Evolutionary conservation across 2,797 vertebrate genomes (phyloP).

Genomic region (Carcharodon carcharias): DNA sequence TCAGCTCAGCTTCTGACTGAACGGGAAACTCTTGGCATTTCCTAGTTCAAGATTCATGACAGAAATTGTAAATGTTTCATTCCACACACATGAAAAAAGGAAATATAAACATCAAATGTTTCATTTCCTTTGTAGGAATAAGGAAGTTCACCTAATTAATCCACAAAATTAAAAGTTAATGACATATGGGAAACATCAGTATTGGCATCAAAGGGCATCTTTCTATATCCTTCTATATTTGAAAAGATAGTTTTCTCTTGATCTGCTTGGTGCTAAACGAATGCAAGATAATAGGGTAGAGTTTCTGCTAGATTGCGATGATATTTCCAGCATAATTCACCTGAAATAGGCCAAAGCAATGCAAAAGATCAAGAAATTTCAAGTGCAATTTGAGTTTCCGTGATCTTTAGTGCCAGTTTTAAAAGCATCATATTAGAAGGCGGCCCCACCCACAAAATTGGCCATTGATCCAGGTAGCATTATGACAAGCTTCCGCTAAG

Average conservation of each 20-base stretch:
- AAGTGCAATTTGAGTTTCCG: not conserved
- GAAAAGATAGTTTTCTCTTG: not conserved
- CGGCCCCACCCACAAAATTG: too few relatives aligned
- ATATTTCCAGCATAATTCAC: not conserved
- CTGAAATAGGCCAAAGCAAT: not conserved
- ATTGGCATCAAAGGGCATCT: not conserved
- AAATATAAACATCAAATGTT: constrained; percentile 33
- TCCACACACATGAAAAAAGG: constrained; percentile 32
- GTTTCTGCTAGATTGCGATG: not conserved
- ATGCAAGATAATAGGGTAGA: not conserved
- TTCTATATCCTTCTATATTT: not conserved
- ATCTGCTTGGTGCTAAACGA: not conserved
- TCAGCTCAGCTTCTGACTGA: constrained; percentile 23
- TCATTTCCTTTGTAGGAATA: constrained; percentile 31
- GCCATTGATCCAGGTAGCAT: not conserved
- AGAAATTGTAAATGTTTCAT: constrained; percentile 25
- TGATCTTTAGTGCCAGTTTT: not conserved
- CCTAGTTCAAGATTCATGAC: constrained; percentile 32
- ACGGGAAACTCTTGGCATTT: constrained; percentile 29
- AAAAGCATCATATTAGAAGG: not conserved
- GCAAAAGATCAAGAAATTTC: not conserved
- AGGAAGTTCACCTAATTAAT: constrained; percentile 27
- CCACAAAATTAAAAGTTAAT: constrained; percentile 32
- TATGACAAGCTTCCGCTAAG: not conserved
- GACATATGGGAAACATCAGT: not conserved